Base-by-base conservation (phyloP, 1,140 invertebrate genomes). In the Tachypleus tridentatus region DNA sequence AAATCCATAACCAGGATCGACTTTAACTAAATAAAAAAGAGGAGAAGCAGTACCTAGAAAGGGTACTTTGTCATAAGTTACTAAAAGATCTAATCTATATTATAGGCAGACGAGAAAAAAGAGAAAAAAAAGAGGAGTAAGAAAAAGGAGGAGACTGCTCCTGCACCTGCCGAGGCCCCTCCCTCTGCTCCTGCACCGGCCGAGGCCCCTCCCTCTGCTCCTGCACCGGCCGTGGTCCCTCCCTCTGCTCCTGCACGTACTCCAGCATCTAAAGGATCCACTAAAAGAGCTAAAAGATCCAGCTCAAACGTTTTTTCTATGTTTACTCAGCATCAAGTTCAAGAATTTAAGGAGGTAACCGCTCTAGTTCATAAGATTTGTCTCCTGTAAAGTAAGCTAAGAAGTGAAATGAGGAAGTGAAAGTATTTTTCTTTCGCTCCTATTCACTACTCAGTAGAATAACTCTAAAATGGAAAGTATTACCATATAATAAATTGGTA, bases 271-370 rank as follows among this genome's bases (percentile, higher is more conserved):
- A 90, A 29, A 29, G 29, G 29, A 29, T 29, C 89, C 48, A 97
- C 97, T 80, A 97, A 97, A 80, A 86, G 94, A 65, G 93, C 93
- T 65, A 91, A 94, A 75, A 82, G 91, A 66, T 91, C 77, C 7
- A 77, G 76, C 9, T 76, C 73, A 79, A 93, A 89, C 81, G 89
- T 94, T 73, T 94, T 94, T 82, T 92, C 90, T 73, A 91, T 92
- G 86, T 94, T 95, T 84, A 86, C 87, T 66, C 89, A 93, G 80
- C 87, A 86, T 80, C 91, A 95, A 82, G 88, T 95, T 72, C 89
- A 91, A 71, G 91, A 94, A 79, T 95, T 94, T 82, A 94, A 94
- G 80, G 91, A 95, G 83, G 91, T 89, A 64, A 3, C 3, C 53
- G 4, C 53, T 9, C n/a, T 54, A 3, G n/a, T 54, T 29, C 29